These are phyloP conservation scores for Sarcophaga caerulescens DNA, from an alignment of 2,888 invertebrate genomes.

Conservation along the genomic window DNA sequence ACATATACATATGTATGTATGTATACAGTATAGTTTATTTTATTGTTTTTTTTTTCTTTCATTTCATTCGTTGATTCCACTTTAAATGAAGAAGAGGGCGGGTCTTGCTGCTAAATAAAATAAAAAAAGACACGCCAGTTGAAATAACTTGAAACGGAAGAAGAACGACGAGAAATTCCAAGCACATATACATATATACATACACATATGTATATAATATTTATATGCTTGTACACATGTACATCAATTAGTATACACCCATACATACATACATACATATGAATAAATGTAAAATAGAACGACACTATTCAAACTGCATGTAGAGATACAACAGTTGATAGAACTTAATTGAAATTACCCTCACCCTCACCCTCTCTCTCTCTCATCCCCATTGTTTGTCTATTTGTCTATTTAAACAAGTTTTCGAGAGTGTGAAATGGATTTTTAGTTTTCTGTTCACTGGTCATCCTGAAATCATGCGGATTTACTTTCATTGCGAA, in stretches of 20 bases:
- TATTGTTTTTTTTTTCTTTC: conserved; percentile 66
- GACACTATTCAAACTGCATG: no score
- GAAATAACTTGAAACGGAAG: conserved; percentile 62
- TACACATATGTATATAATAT: no score
- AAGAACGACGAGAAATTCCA: conserved; percentile 35
- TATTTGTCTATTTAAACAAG: no score
- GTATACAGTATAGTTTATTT: background rate
- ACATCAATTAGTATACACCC: background rate
- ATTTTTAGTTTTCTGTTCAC: background rate
- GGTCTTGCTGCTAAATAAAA: conserved; percentile 69
- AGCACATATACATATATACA: conserved; percentile 2
- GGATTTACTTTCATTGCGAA: background rate
- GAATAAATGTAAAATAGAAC: no score
- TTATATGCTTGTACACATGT: background rate
- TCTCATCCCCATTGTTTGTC: no score
- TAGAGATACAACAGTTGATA: no score
- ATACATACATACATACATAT: no score
- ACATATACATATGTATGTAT: conserved; percentile 11
- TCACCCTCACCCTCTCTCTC: no score
- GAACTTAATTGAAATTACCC: no score
- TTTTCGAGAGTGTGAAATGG: background rate
- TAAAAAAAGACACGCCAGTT: conserved; percentile 68
- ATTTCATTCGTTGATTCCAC: conserved; percentile 71
- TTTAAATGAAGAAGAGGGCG: conserved; percentile 69
- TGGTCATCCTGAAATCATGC: background rate